These are phyloP conservation scores for Hormiphora californensis DNA, from an alignment of 37 sponge, comb jelly and placozoan genomes.

Conservation along the genomic window DNA sequence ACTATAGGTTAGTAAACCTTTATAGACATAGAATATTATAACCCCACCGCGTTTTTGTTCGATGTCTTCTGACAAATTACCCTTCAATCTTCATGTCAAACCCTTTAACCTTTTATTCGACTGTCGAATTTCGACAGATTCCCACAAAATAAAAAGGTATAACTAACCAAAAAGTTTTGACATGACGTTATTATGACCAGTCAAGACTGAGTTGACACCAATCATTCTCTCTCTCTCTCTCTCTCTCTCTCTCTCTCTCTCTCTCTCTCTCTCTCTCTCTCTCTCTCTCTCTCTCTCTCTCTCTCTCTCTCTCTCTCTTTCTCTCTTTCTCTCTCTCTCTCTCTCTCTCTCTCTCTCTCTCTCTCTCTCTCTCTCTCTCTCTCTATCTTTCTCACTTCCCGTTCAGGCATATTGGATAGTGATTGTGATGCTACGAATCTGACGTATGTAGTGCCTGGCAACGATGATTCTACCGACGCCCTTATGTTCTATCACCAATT, in stretches of 20 bases:
- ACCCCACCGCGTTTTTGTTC: no score
- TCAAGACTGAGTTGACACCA: no score
- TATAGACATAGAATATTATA: background rate
- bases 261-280: no score
- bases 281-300: no score
- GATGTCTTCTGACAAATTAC: background rate
- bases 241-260: no score
- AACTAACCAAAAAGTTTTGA: no score
- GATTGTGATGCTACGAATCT: constrained; percentile 11
- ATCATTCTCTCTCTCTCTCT: no score
- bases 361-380: background rate
- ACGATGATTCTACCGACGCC: background rate
- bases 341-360: no score
- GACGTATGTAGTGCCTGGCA: constrained; percentile 9
- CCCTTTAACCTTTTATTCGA: background rate
- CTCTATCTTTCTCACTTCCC: background rate
- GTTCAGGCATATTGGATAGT: constrained; percentile 11
- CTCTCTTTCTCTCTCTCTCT: no score
- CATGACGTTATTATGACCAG: no score
- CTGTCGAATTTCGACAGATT: background rate
- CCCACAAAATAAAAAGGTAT: no score
- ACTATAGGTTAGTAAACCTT: background rate
- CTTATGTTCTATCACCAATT: background rate
- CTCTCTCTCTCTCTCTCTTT: no score
- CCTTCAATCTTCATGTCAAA: background rate